Percentiles rank a stretch among this genome's conserved stretches.
Conservation (phyloP, 1,140 invertebrate genomes). For the Leucophenga varia region DNA sequence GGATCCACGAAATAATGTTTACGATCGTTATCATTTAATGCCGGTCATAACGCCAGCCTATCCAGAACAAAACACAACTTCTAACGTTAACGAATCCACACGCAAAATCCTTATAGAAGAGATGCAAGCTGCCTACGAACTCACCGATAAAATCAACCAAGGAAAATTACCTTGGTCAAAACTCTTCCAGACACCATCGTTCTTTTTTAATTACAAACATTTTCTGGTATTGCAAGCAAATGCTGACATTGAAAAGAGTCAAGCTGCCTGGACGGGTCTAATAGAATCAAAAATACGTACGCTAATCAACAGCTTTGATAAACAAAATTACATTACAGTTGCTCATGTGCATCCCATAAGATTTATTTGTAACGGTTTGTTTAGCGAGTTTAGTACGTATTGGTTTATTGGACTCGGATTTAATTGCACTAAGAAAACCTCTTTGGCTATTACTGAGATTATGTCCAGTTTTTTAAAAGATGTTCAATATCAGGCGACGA, state of each 20-base stretch:
- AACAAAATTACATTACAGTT: conserved; percentile 83
- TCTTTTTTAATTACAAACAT: conserved; percentile 82
- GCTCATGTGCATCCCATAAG: conserved; percentile 95
- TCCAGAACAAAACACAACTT: conserved; percentile 99
- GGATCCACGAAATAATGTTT: conserved; percentile 71
- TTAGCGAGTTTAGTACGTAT: no score
- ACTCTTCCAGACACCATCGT: conserved; percentile 94
- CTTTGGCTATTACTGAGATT: no score
- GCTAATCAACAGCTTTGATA: conserved; percentile 90
- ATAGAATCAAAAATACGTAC: conserved; percentile 96
- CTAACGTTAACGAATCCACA: conserved; percentile 95
- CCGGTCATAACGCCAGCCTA: conserved; percentile 99
- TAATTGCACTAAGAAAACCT: conserved; percentile 80
- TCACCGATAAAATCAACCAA: no score
- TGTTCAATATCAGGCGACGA: no score
- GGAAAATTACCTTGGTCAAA: no score
- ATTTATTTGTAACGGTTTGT: conserved; percentile 62
- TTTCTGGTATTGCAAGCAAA: no score
- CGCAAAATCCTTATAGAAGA: conserved; percentile 74
- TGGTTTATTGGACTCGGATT: conserved; percentile 98
- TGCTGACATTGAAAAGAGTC: no score
- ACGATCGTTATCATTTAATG: conserved; percentile 96
- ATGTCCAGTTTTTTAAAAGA: no score
- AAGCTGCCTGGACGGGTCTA: no score
- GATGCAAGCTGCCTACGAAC: no score